Conservation (phyloP, 1,140 invertebrate genomes). For the Cherax destructor region DNA sequence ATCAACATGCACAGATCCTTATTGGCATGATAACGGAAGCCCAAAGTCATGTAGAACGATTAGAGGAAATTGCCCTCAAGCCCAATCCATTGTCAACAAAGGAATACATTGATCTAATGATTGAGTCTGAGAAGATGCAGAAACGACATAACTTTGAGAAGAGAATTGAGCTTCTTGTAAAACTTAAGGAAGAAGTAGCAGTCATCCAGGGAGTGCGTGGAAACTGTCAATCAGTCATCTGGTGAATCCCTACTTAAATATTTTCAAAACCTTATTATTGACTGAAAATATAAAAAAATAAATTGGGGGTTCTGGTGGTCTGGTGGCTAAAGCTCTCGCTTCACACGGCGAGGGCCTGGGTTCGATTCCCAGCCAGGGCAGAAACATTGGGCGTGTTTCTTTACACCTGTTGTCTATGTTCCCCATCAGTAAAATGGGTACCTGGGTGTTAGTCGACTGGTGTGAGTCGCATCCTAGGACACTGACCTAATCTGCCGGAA, state of each 20-base stretch:
- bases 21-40: background rate
- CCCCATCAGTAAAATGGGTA: no score
- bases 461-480: no score
- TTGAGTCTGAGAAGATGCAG: slow-evolving; percentile 50
- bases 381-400: no score
- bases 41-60: background rate
- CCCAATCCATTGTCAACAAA: slow-evolving; percentile 48
- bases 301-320: no score
- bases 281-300: no score
- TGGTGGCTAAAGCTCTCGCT: no score
- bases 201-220: slow-evolving; percentile 47
- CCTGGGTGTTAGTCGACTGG: no score
- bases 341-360: no score
- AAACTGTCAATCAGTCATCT: slow-evolving; percentile 16
- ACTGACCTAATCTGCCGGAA: no score
- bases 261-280: slow-evolving; percentile 30
- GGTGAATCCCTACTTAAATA: slow-evolving; percentile 37
- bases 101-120: slow-evolving; percentile 57
- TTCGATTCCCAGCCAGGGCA: no score
- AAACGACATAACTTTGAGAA: slow-evolving; percentile 38
- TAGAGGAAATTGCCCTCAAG: slow-evolving; percentile 42
- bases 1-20: no score
- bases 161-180: slow-evolving; percentile 31
- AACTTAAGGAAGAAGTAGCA: slow-evolving; percentile 32
- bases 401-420: no score